Evolutionary conservation across 37 sponge, comb jelly and placozoan species (phyloP).

Genomic region (Crambe crambe): DNA sequence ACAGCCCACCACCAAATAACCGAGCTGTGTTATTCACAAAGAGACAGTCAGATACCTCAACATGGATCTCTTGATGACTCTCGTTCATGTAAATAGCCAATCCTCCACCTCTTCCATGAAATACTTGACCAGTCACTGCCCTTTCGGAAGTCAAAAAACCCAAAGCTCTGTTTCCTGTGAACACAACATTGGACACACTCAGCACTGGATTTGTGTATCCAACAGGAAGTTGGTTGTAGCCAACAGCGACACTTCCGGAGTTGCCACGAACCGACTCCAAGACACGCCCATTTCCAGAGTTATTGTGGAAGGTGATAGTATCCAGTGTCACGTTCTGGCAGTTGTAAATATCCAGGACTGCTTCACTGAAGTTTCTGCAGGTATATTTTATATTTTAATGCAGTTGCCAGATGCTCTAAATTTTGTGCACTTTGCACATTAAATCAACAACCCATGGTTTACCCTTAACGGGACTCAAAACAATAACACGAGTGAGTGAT

Average conservation of each 20-base stretch:
- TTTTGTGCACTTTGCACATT: no score
- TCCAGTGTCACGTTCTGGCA: slow-evolving; percentile 43
- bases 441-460: no score
- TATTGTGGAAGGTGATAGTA: slow-evolving; percentile 26
- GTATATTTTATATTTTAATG: background rate
- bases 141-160: slow-evolving; percentile 4
- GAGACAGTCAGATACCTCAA: slow-evolving; percentile 26
- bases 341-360: slow-evolving; percentile 73
- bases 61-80: background rate
- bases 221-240: slow-evolving; percentile 24
- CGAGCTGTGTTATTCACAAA: slow-evolving; percentile 43
- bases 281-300: slow-evolving; percentile 36
- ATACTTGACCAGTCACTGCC: slow-evolving; percentile 16
- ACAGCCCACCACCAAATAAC: slow-evolving; percentile 71
- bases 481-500: no score
- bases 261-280: slow-evolving; percentile 36
- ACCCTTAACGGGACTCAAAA: no score
- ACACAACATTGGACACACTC: background rate
- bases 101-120: slow-evolving; percentile 63
- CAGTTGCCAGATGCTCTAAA: no score
- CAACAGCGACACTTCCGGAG: slow-evolving; percentile 50
- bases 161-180: slow-evolving; percentile 17
- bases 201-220: slow-evolving; percentile 3
- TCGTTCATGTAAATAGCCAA: slow-evolving; percentile 47
- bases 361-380: slow-evolving; percentile 51